phyloP scores from a whole-genome alignment of 1,140 invertebrate species.

The Meloidogyne hapla region DNA sequence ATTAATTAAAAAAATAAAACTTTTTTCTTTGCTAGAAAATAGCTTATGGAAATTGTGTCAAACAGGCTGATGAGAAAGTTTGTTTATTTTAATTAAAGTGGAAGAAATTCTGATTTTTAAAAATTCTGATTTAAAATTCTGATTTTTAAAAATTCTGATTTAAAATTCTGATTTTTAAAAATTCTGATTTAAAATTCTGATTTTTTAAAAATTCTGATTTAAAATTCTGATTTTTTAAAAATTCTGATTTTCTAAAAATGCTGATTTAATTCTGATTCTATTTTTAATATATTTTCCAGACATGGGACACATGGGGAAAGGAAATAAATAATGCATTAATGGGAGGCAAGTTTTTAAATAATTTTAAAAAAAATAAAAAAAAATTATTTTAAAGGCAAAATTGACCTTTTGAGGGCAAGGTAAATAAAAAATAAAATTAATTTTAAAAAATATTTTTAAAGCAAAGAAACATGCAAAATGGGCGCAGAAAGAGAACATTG shows the following conservation, averaged over 20 bases:
- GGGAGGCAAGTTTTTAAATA: slow-evolving; percentile 29
- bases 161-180: too few relatives aligned
- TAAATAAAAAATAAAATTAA: too few relatives aligned
- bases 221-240: too few relatives aligned
- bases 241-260: too few relatives aligned
- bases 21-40: slow-evolving; percentile 34
- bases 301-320: slow-evolving; percentile 62
- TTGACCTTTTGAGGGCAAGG: slow-evolving; percentile 58
- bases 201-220: too few relatives aligned
- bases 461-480: slow-evolving; percentile 62
- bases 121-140: not conserved
- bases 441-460: too few relatives aligned
- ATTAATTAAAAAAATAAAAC: not conserved
- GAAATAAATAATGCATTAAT: slow-evolving; percentile 56
- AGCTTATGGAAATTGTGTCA: slow-evolving; percentile 62
- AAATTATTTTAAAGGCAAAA: slow-evolving; percentile 40
- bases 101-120: too few relatives aligned
- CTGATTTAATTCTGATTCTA: too few relatives aligned
- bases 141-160: not conserved
- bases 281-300: not conserved
- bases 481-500: slow-evolving; percentile 62
- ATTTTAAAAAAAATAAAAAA: not conserved
- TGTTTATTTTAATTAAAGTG: not conserved
- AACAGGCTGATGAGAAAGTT: slow-evolving; percentile 52
- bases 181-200: too few relatives aligned